These are phyloP conservation scores for Aspiorhynchus laticeps DNA, from an alignment of 2,113 vertebrate genomes.

Conservation along the genomic window DNA sequence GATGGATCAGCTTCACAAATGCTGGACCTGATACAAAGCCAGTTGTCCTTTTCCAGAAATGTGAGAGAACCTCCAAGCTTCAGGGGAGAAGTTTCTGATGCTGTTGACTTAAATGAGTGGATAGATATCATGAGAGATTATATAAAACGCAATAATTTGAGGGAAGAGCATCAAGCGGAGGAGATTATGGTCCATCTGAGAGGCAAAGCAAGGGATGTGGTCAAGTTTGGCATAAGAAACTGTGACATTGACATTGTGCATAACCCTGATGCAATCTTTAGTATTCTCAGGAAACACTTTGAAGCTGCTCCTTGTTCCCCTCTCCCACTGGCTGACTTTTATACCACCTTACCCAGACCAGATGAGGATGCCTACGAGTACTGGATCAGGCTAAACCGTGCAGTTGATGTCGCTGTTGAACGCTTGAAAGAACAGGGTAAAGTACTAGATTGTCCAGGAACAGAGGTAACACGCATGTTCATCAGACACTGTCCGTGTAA, in stretches of 20 bases:
- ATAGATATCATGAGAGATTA: constrained; percentile 42
- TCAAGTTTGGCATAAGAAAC: not conserved
- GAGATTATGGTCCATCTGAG: too few species aligned
- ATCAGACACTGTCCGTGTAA: constrained; percentile 36
- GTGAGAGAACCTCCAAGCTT: constrained; percentile 42
- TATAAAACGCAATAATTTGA: constrained; percentile 28
- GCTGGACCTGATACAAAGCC: constrained; percentile 31
- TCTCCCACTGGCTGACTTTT: constrained; percentile 39
- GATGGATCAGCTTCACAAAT: not conserved
- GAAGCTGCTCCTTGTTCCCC: not conserved
- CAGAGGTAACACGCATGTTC: constrained; percentile 36
- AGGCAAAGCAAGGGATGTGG: constrained; percentile 26
- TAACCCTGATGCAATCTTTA: not conserved
- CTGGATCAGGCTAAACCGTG: constrained; percentile 29
- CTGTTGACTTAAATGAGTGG: constrained; percentile 42
- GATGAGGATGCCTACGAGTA: constrained; percentile 41
- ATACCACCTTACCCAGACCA: constrained; percentile 17
- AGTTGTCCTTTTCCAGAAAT: constrained; percentile 33
- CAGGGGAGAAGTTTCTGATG: constrained; percentile 38
- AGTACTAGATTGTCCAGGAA: not conserved
- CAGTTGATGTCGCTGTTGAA: constrained; percentile 30
- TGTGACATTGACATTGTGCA: not conserved
- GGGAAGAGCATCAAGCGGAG: too few species aligned
- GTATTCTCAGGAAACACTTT: not conserved
- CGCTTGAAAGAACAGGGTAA: constrained; percentile 32